Evolutionary conservation across 2,797 vertebrate genomes (phyloP), one percentile per base, ranked within the genome.

Genomic region (Bradypus variegatus): DNA sequence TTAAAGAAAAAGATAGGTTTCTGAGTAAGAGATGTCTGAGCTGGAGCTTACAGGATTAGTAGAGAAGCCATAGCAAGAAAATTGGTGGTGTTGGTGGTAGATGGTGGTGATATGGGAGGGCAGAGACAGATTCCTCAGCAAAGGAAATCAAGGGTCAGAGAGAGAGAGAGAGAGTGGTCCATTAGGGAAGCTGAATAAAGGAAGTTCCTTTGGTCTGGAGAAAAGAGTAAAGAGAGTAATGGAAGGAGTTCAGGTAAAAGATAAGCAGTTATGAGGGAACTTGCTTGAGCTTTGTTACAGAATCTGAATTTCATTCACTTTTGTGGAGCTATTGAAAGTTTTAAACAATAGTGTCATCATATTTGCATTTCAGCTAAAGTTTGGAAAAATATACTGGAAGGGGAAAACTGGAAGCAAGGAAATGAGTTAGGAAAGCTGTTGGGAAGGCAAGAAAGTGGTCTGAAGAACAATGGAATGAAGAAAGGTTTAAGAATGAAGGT

Each of bases 311-410:
- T 92, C 80, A 93, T 81, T 83, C 18, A 58, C 55, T 89, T 90
- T 4, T 67, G 9, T 83, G 80, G 36, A 86, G 29, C 88, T 80
- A 88, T 1, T 75, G 5, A 67, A 93, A 86, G 41, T 65, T 89
- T 85, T 92, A 79, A 95, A 89, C 6, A 58, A 50, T 50, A 91
- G 77, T 50, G 25, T 81, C 38, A 90, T 69, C 33, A 85, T 33
- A 86, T 82, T 82, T 92, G 72, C 72, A 69, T 86, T 91, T 93
- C 65, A 88, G 83, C 29, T 85, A 94, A 87, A 27, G 29, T 85
- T 85, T 92, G 80, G 79, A 76, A 82, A 96, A 92, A 69, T 50
- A 75, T 25, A 62, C 41, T 83, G 33, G 33, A 88, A 75, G 16
- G 67, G 38, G 86, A 90, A 86, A 77, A 65, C 53, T 78, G 27